Conservation (phyloP, 2,797 vertebrate genomes). For the Numenius phaeopus region DNA sequence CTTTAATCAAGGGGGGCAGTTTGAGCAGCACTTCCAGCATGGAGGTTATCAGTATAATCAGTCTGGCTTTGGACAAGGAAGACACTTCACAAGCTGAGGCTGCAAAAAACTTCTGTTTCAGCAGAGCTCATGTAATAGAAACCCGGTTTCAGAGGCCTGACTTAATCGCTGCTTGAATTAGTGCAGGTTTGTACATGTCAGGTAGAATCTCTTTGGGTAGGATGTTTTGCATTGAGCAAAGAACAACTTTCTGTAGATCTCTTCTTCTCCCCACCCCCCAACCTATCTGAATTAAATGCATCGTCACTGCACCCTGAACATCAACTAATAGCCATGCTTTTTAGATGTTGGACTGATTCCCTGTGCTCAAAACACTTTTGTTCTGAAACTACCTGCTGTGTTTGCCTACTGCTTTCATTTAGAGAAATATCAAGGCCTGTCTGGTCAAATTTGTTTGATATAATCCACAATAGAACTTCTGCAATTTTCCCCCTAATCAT, state of each 20-base stretch:
- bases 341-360: slow-evolving; percentile 55
- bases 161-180: slow-evolving; percentile 59
- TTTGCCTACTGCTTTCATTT: neutral
- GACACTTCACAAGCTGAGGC: slow-evolving; percentile 94
- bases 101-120: slow-evolving; percentile 63
- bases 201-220: slow-evolving; percentile 36
- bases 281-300: slow-evolving; percentile 24
- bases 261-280: neutral
- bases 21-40: slow-evolving; percentile 99
- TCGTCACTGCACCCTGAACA: slow-evolving; percentile 23
- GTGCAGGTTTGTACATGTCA: slow-evolving; percentile 44
- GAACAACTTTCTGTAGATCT: slow-evolving; percentile 30
- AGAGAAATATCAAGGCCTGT: neutral
- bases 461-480: neutral
- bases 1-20: slow-evolving; percentile 95
- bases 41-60: slow-evolving; percentile 97
- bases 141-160: slow-evolving; percentile 65
- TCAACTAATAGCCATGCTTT: slow-evolving; percentile 42
- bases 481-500: neutral
- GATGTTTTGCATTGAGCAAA: neutral
- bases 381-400: slow-evolving; percentile 53
- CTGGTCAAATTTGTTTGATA: neutral
- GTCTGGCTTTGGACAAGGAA: slow-evolving; percentile 93
- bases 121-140: slow-evolving; percentile 84
- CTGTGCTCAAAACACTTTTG: slow-evolving; percentile 32